Base-by-base conservation (phyloP, 2,113 vertebrate genomes). In the Kryptolebias marmoratus region DNA sequence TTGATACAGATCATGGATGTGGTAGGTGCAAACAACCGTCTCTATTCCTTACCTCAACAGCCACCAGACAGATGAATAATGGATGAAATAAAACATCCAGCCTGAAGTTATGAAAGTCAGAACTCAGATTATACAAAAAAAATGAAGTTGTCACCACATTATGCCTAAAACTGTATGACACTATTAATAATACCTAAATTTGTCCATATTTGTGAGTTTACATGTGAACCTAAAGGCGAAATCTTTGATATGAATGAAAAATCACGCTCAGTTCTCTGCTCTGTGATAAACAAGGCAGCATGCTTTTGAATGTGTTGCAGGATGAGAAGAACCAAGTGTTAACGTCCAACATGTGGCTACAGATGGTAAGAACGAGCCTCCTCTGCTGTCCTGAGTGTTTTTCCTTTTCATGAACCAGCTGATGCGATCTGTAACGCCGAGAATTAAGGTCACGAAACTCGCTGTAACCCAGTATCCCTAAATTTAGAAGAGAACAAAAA, bases 1-100 rank as follows among this genome's bases (percentile, higher is more conserved):
- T 80, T 95, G 75, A 84, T 93, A 59, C 95, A 95, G 92, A 94
- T 95, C 78, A 94, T 95, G 94, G 94, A 95, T 4, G 94, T 95
- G 94, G 95, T 95, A 68, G 32, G 91, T 83, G 32, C 15, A 60
- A 12, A 5, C 27, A 14, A 16, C 7, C 30, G 5, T 22, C 5
- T 4, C 44, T 11, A 11, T 4, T 61, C 62, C 0, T 13, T 0
- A 6, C 27, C 56, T 14, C 39, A n/a, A 5, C 13, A 50, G 16
- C 5, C 14, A 50, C 14, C 13, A 50, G 2, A 7, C 11, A 5
- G n/a, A 52, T 8, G 22, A 22, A 22, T 22, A 22, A 22, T 22
- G 22, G 22, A 22, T 22, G 22, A 22, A 22, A 22, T 22, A 22
- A 22, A 22, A 22, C 22, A 22, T 22, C 22, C 22, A 22, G 22